Evolutionary conservation across 2,797 vertebrate species (phyloP).

Genomic region (Erethizon dorsatum): DNA sequence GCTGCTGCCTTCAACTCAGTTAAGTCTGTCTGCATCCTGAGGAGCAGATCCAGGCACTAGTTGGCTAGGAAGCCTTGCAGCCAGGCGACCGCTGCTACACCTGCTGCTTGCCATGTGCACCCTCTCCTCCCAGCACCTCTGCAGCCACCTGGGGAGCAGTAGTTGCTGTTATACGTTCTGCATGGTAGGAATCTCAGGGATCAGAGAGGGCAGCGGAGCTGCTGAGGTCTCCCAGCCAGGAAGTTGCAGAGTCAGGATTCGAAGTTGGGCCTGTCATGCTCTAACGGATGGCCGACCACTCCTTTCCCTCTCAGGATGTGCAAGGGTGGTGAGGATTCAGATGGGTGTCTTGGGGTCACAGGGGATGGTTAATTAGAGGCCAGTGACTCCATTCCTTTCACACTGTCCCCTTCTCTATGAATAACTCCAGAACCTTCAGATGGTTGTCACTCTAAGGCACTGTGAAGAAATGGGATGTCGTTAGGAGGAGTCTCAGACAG

Average conservation of each 20-base stretch:
- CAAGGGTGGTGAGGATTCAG: neutral
- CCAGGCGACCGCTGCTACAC: neutral
- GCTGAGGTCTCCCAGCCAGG: neutral
- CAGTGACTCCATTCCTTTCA: neutral
- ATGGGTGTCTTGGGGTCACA: neutral
- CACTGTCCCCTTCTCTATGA: neutral
- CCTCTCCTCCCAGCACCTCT: accelerated
- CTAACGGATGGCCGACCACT: neutral
- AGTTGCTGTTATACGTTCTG: accelerated
- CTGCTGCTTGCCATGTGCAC: accelerated
- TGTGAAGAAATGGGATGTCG: neutral
- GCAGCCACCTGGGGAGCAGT: neutral
- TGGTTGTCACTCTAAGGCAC: neutral
- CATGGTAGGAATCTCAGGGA: neutral
- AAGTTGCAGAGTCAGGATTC: neutral
- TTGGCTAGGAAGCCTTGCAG: neutral
- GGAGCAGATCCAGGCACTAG: neutral
- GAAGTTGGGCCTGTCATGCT: neutral
- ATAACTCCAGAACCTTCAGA: neutral
- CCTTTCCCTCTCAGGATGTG: neutral
- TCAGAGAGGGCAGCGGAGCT: neutral
- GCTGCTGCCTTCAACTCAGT: neutral
- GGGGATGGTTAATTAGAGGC: neutral
- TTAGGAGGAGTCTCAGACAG: neutral
- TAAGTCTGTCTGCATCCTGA: neutral